Base-by-base conservation (phyloP, 2,113 vertebrate species). In the Anas platyrhynchos region DNA sequence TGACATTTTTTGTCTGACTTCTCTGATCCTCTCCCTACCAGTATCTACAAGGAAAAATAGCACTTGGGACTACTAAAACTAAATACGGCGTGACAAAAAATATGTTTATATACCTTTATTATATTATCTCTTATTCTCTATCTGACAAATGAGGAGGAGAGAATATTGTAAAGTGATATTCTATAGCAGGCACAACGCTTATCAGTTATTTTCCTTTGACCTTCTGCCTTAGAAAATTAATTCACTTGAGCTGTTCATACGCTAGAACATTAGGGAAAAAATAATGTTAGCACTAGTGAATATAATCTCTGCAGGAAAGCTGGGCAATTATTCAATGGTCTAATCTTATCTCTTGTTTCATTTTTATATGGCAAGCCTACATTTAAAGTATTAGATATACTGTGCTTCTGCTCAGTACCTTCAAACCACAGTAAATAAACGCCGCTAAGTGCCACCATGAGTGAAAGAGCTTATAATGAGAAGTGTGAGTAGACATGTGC, bases 401-500 rank as follows among this genome's bases (percentile, higher is more conserved):
- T 92, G 96, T 97, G 93, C 96, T 80, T 95, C 98, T 98, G 95
- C 96, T 97, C 97, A 67, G 85, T 81, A 89, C 92, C 96, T 97
- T 97, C 96, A 94, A 96, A 97, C 48, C 93, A 80, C 96, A 97
- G 97, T 96, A 98, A 98, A 98, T 97, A 98, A 98, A 98, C 83
- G 98, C 98, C 18, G 95, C 96, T 98, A 98, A 98, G 98, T 98
- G 98, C 98, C 98, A 98, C 98, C 97, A 97, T 97, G 97, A 98
- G 98, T 98, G 97, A 98, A 97, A 97, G 97, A 97, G 97, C 97
- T 98, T 96, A 98, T 98, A 98, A 98, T 98, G 98, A 98, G 99
- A 99, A 99, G 99, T 98, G 98, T 98, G 99, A 98, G 98, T 91
- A 95, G 97, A 97, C 97, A 97, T 98, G 98, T 97, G 96, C 94